Evolutionary conservation across 2,888 invertebrate species (phyloP), one percentile per base, ranked within the genome.

Genomic region (Dicranocentrus wangi): DNA sequence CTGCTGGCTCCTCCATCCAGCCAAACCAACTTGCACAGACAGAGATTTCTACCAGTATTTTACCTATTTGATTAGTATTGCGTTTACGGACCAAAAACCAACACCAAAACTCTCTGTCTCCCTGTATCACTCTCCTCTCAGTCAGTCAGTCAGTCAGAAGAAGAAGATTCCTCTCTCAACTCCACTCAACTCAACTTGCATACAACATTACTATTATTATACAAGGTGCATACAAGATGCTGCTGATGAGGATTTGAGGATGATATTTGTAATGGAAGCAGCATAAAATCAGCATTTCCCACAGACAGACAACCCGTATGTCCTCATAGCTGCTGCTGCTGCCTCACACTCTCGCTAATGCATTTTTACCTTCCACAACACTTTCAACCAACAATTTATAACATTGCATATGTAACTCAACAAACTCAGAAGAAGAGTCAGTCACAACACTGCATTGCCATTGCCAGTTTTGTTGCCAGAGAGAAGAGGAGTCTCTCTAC

Each of bases 231-330:
- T 61, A 32, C n/a, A n/a, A n/a, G n/a, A n/a, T n/a, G n/a, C n/a
- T 23, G 21, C 39, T 10, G 13, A 27, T 61, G n/a, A 13, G n/a
- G 25, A 15, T 8, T 8, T 32, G 19, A 47, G 7, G 27, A 10
- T 47, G 68, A 21, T 60, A 25, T 13, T 53, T 19, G 51, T 68
- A 27, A 55, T 55, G 71, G 39, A 75, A 73, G 70, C 55, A 60
- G 58, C 66, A 63, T 75, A 58, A 68, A 75, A 75, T 75, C 75
- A 66, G 58, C 75, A 75, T 66, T 66, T 75, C 66, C 75, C 75
- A 75, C 58, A 73, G 39, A 51, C 47, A 73, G 51, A 65, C 61
- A 63, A 53, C 55, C 55, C 53, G 53, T 73, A 55, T 15, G 23
- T 47, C 63, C 42, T 73, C 39, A 17, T 72, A 2, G n/a, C 21